Conservation (phyloP, 2,113 vertebrate genomes). For the Pygoscelis adeliae region DNA sequence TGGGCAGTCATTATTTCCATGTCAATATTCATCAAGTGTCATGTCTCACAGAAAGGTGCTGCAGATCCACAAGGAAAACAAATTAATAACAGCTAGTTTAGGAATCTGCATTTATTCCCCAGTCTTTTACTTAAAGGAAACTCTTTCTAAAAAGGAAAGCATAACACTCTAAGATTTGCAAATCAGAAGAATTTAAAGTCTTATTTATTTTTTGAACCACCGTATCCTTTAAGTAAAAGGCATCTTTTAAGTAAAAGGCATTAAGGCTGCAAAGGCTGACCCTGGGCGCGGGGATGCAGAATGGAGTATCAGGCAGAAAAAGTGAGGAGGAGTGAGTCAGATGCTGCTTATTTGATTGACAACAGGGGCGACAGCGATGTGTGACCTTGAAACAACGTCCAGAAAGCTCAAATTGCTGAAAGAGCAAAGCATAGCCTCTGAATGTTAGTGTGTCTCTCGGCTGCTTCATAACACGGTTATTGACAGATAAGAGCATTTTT, state of each 20-base stretch:
- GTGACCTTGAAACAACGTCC: conserved; percentile 58
- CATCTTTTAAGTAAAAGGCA: neutral
- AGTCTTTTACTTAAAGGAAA: neutral
- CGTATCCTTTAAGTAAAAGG: neutral
- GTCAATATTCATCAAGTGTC: neutral
- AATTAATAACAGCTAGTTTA: neutral
- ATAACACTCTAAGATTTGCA: neutral
- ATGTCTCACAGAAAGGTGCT: neutral
- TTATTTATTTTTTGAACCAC: neutral
- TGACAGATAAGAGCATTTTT: neutral
- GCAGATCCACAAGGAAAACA: neutral
- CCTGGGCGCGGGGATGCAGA: neutral
- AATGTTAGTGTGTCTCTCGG: neutral
- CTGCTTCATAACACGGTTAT: neutral
- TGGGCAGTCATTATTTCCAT: neutral
- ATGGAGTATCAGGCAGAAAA: neutral
- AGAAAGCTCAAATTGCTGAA: neutral
- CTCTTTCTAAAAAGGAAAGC: neutral
- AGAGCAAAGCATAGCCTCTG: neutral
- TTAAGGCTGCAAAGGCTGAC: neutral
- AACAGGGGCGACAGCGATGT: neutral
- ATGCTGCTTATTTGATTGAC: conserved; percentile 7
- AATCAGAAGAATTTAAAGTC: neutral
- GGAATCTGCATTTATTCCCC: neutral
- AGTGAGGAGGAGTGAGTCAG: neutral